Conservation (phyloP, 2,797 vertebrate genomes). For the Fistularia commersonii region DNA sequence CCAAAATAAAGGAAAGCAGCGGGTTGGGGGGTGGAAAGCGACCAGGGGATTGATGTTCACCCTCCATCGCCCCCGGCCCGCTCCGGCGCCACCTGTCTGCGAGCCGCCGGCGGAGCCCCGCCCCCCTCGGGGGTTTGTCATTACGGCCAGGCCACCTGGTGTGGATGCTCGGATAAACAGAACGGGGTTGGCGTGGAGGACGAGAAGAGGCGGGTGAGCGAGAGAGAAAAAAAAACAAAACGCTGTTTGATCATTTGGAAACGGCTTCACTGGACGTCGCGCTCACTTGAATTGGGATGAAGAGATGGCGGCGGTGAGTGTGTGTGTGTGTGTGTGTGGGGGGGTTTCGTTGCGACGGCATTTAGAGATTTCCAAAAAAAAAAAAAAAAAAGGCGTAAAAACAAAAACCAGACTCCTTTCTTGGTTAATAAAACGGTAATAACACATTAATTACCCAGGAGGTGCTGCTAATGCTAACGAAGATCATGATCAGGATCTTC, state of each 20-base stretch:
- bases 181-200: slow-evolving; percentile 47
- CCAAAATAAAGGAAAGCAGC: slow-evolving; percentile 57
- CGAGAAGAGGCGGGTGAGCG: slow-evolving; percentile 17
- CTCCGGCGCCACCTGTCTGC: slow-evolving; percentile 67
- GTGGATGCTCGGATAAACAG: slow-evolving; percentile 70
- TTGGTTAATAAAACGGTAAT: too few relatives aligned
- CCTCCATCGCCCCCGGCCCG: slow-evolving; percentile 55
- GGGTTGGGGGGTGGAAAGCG: slow-evolving; percentile 34
- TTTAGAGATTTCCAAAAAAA: too few relatives aligned
- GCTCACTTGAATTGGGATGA: too few relatives aligned
- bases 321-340: too few relatives aligned
- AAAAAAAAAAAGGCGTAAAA: too few relatives aligned
- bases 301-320: too few relatives aligned
- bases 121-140: slow-evolving; percentile 69
- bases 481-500: too few relatives aligned
- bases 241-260: slow-evolving; percentile 18
- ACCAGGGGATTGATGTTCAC: slow-evolving; percentile 63
- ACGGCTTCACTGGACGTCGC: slow-evolving; percentile 7
- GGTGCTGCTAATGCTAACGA: too few relatives aligned
- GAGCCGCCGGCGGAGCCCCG: slow-evolving; percentile 58
- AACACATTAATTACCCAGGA: too few relatives aligned
- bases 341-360: too few relatives aligned
- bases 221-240: slow-evolving; percentile 28
- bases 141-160: slow-evolving; percentile 67
- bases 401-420: too few relatives aligned